A percentile compares a stretch with the other conserved stretches of the same genome.
Conservation (phyloP, 2,797 vertebrate genomes). For the Masticophis lateralis region DNA sequence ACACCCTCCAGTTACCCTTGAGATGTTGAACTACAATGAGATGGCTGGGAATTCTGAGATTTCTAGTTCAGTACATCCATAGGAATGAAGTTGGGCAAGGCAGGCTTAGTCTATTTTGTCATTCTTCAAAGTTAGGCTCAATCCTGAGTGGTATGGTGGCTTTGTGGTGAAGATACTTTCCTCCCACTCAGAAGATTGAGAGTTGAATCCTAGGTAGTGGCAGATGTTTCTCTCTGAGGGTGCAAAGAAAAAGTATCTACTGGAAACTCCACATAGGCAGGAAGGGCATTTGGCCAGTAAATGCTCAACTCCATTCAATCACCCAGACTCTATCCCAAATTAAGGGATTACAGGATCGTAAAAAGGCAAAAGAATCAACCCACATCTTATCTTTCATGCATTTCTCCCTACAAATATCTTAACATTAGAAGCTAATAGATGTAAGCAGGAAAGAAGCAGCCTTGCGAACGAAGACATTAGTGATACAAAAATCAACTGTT, state of each 20-base stretch:
- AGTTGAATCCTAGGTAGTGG: neutral
- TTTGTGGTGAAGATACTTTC: neutral
- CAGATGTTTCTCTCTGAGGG: neutral
- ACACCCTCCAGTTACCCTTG: neutral
- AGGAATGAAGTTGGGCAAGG: neutral
- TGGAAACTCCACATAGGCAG: neutral
- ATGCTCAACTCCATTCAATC: neutral
- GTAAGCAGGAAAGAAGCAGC: neutral
- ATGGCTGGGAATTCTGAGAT: neutral
- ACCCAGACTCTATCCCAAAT: neutral
- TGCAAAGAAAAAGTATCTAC: neutral
- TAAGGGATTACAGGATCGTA: neutral
- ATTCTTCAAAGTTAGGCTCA: neutral
- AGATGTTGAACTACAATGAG: neutral
- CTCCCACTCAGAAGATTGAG: neutral
- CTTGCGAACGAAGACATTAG: neutral
- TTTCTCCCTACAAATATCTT: neutral
- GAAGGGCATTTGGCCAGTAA: neutral
- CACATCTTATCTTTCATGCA: neutral
- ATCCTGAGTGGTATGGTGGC: neutral
- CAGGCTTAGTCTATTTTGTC: neutral
- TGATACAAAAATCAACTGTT: neutral
- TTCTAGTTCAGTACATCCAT: neutral
- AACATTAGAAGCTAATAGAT: neutral
- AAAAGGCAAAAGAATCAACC: neutral